Base-by-base conservation (phyloP, 1,140 invertebrate species). In the Argopecten irradians region DNA sequence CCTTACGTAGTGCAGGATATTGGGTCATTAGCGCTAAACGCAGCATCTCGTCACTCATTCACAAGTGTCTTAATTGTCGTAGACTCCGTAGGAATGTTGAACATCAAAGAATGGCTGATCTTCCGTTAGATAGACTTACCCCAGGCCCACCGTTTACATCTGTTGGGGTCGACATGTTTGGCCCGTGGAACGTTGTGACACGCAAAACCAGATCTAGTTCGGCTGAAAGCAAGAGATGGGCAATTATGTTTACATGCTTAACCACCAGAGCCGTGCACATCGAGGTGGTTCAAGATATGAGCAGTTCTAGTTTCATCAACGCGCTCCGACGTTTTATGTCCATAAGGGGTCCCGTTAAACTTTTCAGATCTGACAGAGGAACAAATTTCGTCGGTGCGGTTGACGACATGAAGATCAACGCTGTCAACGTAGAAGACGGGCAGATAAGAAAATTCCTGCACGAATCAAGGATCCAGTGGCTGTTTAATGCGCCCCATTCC, bases 251-350 rank as follows among this genome's bases (percentile, higher is more conserved):
- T 89, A 92, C 89, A 19, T 92, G 90, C 87, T 19, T 92, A 36
- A 41, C 32, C 16, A 83, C 88, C 0, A n/a, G 89, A 85, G 86
- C 84, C 16, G 86, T 92, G 8, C 92, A 92, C 85, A 85, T 92
- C 16, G 90, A 92, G 55, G 35, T 92, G n/a, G 46, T 92, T 34
- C 87, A 91, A n/a, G 86, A 88, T 28, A 43, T 93, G 86, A 86
- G 82, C 28, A 90, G 89, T 41, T 91, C 88, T 32, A 55, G 86
- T 1, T 92, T 91, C 71, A 91, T 93, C 36, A 93, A 92, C 82
- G 91, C 90, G 0, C 34, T 90, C 7, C 43, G 89, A 55, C 19
- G 89, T 86, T 90, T 90, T 34, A 28, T 36, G n/a, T 85, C 89
- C 2, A 22, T 90, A 1, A 13, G 89, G 84, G 87, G 89, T 36